These are phyloP conservation scores for Keiferia lycopersicella DNA, from an alignment of 2,888 invertebrate species.

Conservation along the genomic window DNA sequence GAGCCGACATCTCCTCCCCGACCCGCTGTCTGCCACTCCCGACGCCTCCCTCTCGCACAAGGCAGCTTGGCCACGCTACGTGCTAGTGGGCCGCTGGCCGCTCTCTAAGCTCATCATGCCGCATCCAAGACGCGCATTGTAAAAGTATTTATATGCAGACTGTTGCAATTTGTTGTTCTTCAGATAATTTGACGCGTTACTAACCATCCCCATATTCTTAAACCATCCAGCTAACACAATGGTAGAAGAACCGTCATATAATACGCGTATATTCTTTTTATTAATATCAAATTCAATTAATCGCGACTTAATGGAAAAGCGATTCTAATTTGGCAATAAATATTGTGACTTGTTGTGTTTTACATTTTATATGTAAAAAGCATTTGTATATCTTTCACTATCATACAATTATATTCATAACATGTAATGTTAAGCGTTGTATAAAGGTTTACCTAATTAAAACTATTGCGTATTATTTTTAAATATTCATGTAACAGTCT, in stretches of 20 bases:
- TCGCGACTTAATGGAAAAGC: no score
- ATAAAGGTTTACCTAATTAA: constrained; percentile 26
- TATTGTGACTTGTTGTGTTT: neutral
- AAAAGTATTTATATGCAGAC: neutral
- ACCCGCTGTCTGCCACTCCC: constrained; percentile 64
- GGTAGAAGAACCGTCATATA: neutral
- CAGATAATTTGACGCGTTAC: neutral
- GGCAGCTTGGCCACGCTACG: constrained; percentile 43
- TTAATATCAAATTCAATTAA: neutral
- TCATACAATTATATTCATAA: constrained; percentile 7
- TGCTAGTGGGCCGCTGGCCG: constrained; percentile 17
- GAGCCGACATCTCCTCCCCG: constrained; percentile 56
- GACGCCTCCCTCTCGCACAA: constrained; percentile 53
- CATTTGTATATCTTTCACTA: constrained; percentile 33
- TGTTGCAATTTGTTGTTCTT: constrained; percentile 13
- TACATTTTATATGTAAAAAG: constrained; percentile 27
- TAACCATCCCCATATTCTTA: neutral
- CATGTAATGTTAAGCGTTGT: constrained; percentile 28
- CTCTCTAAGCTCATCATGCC: constrained; percentile 32
- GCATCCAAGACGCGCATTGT: constrained; percentile 17
- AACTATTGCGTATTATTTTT: constrained; percentile 20
- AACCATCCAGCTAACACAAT: neutral
- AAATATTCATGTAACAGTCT: constrained; percentile 24
- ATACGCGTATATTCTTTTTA: neutral
- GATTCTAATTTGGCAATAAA: neutral